Evolutionary conservation across 1,140 invertebrate genomes (phyloP).

Genomic region (Grapholita molesta): DNA sequence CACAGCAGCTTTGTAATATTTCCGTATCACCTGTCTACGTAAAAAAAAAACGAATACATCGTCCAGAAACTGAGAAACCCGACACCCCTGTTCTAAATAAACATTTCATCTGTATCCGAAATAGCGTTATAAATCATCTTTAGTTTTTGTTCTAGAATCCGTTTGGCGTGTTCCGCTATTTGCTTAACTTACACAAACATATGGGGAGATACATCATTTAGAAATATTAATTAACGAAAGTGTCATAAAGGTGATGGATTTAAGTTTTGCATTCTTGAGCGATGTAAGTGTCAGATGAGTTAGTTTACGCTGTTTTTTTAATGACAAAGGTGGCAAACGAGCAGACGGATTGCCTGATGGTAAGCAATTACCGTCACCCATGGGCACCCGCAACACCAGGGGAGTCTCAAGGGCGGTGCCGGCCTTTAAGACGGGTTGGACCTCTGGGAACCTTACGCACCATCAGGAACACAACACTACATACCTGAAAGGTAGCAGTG

Average conservation of each 20-base stretch:
- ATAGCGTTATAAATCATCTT: conserved; percentile 76
- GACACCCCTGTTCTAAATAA: conserved; percentile 48
- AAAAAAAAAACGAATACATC: conserved; percentile 31
- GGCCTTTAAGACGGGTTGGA: no score
- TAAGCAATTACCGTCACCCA: no score
- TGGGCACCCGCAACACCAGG: no score
- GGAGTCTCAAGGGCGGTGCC: no score
- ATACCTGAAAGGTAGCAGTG: no score
- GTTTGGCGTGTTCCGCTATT: conserved; percentile 77
- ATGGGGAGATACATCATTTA: conserved; percentile 67
- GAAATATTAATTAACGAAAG: conserved; percentile 53
- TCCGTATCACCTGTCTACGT: background rate
- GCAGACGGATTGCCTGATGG: no score
- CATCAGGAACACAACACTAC: no score
- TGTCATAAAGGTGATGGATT: background rate
- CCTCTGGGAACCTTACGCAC: no score
- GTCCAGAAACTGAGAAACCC: conserved; percentile 32
- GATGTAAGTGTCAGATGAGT: background rate
- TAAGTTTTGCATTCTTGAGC: background rate
- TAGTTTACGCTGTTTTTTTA: no score
- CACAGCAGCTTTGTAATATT: background rate
- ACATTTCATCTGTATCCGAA: conserved; percentile 59
- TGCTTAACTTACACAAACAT: conserved; percentile 72
- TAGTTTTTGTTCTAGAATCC: conserved; percentile 70
- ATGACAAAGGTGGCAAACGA: no score